A percentile compares a stretch with the other conserved stretches of the same genome.
phyloP scores from a whole-genome alignment of 2,888 invertebrate genomes.

The Clepsis dumicolana region DNA sequence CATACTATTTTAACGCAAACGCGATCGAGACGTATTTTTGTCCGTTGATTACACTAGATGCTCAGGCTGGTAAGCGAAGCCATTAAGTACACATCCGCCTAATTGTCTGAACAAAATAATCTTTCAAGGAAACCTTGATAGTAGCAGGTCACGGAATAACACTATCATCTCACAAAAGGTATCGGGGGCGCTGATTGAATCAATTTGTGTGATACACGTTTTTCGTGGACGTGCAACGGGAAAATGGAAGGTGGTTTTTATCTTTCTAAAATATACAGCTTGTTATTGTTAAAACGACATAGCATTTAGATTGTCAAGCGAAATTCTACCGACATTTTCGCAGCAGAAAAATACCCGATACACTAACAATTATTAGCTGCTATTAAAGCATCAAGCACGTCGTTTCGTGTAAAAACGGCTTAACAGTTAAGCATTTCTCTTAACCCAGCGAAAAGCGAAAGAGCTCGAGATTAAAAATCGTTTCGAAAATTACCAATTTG shows the following conservation, averaged over 20 bases:
- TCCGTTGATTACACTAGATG: too few relatives aligned
- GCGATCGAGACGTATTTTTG: too few relatives aligned
- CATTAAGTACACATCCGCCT: too few relatives aligned
- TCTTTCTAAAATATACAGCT: too few relatives aligned
- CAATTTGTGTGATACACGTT: constrained; percentile 35
- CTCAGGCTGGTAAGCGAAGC: too few relatives aligned
- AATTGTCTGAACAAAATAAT: too few relatives aligned
- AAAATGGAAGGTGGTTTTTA: too few relatives aligned
- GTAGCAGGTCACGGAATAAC: constrained; percentile 31
- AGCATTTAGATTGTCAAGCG: background rate
- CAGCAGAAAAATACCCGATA: background rate
- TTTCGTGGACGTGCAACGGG: constrained; percentile 9
- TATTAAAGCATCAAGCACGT: constrained; percentile 2
- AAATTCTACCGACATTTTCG: background rate
- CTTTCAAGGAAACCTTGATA: constrained; percentile 23
- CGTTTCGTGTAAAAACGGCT: constrained; percentile 8
- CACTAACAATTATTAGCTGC: background rate
- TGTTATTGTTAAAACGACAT: background rate
- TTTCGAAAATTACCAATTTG: constrained; percentile 37
- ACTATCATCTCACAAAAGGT: constrained; percentile 39
- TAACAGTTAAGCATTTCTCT: constrained; percentile 12
- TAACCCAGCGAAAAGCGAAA: constrained; percentile 17
- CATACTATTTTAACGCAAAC: too few relatives aligned
- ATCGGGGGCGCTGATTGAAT: constrained; percentile 32
- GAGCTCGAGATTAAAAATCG: constrained; percentile 36